Conservation (phyloP, 2,113 vertebrate genomes). For the Apaloderma vittatum region DNA sequence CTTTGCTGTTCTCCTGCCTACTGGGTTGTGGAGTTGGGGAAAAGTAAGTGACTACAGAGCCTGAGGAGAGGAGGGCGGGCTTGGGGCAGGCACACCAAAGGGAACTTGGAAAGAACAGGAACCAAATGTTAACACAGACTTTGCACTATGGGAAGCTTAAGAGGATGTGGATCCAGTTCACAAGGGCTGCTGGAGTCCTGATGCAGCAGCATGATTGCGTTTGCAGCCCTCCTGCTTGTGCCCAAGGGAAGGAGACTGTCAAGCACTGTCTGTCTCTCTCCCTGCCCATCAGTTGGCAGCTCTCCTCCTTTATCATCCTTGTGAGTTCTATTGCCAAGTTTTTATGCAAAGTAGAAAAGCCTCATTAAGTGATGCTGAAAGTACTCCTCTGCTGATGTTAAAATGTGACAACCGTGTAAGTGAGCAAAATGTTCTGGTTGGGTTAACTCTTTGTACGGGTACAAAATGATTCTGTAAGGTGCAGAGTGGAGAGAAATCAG, state of each 20-base stretch:
- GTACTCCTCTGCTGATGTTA: background rate
- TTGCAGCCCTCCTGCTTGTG: background rate
- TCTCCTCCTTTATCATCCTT: background rate
- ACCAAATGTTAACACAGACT: too few species aligned
- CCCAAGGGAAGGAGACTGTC: background rate
- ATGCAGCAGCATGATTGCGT: background rate
- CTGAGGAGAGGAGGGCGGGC: background rate
- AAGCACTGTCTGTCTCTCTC: background rate
- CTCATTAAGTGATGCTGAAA: slow-evolving; percentile 32
- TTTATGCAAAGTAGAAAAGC: slow-evolving; percentile 24
- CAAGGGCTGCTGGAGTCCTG: background rate
- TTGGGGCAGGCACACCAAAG: fast-evolving
- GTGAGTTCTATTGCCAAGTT: background rate
- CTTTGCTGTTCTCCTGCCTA: fast-evolving
- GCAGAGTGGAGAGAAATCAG: background rate
- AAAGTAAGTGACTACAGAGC: background rate
- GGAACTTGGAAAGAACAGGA: background rate
- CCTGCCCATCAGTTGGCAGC: background rate
- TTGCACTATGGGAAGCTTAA: background rate
- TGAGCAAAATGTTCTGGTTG: slow-evolving; percentile 31
- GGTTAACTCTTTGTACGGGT: background rate
- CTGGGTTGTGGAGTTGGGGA: background rate
- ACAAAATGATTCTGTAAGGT: background rate
- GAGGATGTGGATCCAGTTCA: background rate
- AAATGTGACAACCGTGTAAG: background rate